These are phyloP conservation scores for Phrynocephalus guinanensis DNA, from an alignment of 2,797 vertebrate species.

Conservation along the genomic window DNA sequence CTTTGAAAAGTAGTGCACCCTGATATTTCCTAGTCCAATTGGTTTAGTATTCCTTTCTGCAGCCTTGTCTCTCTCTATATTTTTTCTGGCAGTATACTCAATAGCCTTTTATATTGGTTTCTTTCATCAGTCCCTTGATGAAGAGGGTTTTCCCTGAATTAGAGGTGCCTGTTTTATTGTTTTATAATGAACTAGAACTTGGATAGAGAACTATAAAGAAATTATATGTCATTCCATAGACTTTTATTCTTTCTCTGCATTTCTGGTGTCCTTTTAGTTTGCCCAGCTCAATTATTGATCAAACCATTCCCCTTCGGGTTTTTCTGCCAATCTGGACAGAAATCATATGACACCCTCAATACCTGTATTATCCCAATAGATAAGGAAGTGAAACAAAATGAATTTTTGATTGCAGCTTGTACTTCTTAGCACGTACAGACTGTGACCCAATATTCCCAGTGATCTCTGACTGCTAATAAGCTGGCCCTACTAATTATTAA, in stretches of 20 bases:
- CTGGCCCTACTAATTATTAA: not conserved
- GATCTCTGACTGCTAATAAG: not conserved
- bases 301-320: not conserved
- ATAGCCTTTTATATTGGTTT: not conserved
- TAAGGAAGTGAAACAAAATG: not conserved
- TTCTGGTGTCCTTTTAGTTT: not conserved
- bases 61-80: not conserved
- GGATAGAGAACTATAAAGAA: not conserved
- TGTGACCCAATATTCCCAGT: not conserved
- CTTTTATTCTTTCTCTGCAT: not conserved
- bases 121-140: not conserved
- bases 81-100: not conserved
- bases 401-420: not conserved
- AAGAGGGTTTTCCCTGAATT: not conserved
- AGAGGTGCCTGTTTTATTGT: not conserved
- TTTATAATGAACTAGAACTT: not conserved
- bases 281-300: constrained; percentile 10
- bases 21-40: not conserved
- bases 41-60: not conserved
- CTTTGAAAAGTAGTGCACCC: not conserved
- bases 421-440: not conserved
- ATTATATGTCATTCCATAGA: not conserved
- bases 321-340: not conserved
- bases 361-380: not conserved
- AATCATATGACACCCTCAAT: not conserved